A percentile compares a stretch with the other conserved stretches of the same genome.
Conservation (phyloP, 2,797 vertebrate species). For the Phataginus tetradactyla region DNA sequence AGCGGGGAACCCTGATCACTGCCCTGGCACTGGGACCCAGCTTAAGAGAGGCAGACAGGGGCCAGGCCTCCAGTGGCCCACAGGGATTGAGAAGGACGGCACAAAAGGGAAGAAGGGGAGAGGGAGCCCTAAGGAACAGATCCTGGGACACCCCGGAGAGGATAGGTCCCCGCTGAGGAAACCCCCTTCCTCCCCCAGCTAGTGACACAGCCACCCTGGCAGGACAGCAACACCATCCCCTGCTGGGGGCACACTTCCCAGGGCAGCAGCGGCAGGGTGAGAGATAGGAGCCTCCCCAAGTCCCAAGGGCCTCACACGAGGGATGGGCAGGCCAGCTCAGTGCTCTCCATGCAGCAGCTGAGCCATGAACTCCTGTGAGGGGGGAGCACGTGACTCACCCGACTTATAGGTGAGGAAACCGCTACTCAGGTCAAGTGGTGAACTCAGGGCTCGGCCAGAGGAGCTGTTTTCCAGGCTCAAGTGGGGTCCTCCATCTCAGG, state of each 20-base stretch:
- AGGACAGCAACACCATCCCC: no score
- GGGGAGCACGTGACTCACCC: not conserved
- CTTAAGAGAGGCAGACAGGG: not conserved
- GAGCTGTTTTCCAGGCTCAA: not conserved
- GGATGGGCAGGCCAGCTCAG: not conserved
- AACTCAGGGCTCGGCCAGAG: not conserved
- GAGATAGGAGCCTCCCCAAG: not conserved
- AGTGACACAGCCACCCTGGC: not conserved
- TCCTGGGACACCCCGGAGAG: not conserved
- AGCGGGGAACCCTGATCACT: not conserved
- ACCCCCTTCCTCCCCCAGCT: not conserved
- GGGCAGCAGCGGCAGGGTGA: rapidly evolving
- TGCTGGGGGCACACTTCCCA: not conserved
- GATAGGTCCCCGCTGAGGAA: not conserved
- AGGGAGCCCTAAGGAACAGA: no score
- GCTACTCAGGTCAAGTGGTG: not conserved
- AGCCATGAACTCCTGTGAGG: not conserved
- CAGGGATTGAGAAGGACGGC: not conserved
- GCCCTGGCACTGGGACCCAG: not conserved
- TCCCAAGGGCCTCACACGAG: no score
- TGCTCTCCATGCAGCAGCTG: rapidly evolving
- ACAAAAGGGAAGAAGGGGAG: not conserved
- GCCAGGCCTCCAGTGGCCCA: not conserved
- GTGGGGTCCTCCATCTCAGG: not conserved
- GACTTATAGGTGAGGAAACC: not conserved